These are phyloP conservation scores for Tachysurus vachellii DNA, from an alignment of 2,113 vertebrate genomes.

Conservation along the genomic window DNA sequence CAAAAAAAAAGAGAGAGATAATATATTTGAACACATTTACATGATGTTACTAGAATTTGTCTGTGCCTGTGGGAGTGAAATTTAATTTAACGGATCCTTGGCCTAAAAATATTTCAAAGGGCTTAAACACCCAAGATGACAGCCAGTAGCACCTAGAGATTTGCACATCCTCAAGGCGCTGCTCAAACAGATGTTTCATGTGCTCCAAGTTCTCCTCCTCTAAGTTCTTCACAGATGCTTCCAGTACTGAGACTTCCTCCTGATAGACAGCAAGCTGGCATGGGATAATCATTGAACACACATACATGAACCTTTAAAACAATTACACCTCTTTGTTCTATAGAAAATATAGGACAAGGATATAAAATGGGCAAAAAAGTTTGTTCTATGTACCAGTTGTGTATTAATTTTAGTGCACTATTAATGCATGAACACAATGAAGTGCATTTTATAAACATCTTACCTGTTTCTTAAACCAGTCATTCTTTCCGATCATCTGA, in stretches of 20 bases:
- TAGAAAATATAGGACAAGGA: not conserved
- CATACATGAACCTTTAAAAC: not conserved
- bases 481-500: constrained; percentile 74
- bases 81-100: not conserved
- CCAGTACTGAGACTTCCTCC: constrained; percentile 67
- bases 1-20: too few species aligned
- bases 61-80: not conserved
- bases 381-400: not conserved
- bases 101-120: not conserved
- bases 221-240: constrained; percentile 65
- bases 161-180: constrained; percentile 31
- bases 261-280: constrained; percentile 69
- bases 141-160: constrained; percentile 65
- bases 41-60: not conserved
- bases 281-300: not conserved
- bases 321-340: not conserved
- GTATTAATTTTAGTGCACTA: not conserved
- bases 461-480: constrained; percentile 80
- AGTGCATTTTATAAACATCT: not conserved
- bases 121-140: not conserved
- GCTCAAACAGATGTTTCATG: constrained; percentile 61
- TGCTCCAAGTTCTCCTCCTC: constrained; percentile 78
- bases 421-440: not conserved
- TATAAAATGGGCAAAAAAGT: not conserved
- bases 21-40: too few species aligned